Conservation (phyloP, 2,113 vertebrate species). For the Carassius gibelio region DNA sequence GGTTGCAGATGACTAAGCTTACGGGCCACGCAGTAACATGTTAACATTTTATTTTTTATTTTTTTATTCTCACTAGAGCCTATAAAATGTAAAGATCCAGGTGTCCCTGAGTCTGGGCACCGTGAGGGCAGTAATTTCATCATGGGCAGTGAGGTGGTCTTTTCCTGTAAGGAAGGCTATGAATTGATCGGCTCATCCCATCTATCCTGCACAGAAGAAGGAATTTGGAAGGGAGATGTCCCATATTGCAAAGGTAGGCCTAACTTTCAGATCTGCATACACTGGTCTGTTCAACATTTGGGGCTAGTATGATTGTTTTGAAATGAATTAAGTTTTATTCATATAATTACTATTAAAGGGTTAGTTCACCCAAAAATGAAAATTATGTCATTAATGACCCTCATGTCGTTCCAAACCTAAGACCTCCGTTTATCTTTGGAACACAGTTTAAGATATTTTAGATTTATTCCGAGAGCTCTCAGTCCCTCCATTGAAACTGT, state of each 20-base stretch:
- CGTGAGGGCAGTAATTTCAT: constrained; percentile 78
- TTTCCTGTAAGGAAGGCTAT: constrained; percentile 84
- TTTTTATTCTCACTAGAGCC: constrained; percentile 79
- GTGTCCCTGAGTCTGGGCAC: constrained; percentile 82
- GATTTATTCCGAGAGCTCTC: too few relatives aligned
- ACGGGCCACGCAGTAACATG: background rate
- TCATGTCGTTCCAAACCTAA: too few relatives aligned
- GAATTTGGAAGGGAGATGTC: constrained; percentile 77
- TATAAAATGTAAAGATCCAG: constrained; percentile 83
- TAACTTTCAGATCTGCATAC: background rate
- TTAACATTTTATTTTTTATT: background rate
- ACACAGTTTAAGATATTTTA: too few relatives aligned
- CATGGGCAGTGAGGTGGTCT: constrained; percentile 81
- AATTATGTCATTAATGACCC: too few relatives aligned
- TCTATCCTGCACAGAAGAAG: constrained; percentile 81
- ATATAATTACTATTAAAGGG: background rate
- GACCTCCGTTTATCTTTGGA: too few relatives aligned
- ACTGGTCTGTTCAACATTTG: background rate
- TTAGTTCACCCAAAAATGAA: too few relatives aligned
- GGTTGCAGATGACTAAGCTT: background rate
- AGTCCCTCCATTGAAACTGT: too few relatives aligned
- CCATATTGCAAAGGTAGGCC: constrained; percentile 87
- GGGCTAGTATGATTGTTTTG: background rate
- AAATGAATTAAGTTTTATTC: background rate
- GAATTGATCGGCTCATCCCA: constrained; percentile 75